phyloP scores from a whole-genome alignment of 1,140 invertebrate genomes.

The Drosophila burlai region DNA sequence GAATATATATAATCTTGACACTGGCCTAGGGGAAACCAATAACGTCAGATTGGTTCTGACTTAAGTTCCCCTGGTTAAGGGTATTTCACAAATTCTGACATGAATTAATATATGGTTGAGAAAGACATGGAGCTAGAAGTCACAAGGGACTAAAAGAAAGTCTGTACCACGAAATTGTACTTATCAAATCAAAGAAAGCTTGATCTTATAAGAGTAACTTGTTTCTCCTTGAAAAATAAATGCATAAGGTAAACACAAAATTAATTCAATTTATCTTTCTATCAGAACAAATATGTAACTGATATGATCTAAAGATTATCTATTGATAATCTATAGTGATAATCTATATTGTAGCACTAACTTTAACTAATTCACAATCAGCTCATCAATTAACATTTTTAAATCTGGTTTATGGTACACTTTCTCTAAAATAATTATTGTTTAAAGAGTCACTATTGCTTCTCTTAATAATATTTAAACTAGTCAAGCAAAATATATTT shows the following conservation, averaged over 20 bases:
- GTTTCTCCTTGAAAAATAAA: too few species aligned
- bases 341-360: too few species aligned
- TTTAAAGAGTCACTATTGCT: neutral
- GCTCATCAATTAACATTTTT: too few species aligned
- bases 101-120: neutral
- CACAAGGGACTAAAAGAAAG: neutral
- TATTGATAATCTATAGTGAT: too few species aligned
- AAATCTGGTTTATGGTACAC: too few species aligned
- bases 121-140: neutral
- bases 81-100: constrained; percentile 5
- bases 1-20: constrained; percentile 19
- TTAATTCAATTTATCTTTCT: too few species aligned
- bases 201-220: neutral
- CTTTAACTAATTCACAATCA: neutral
- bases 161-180: neutral
- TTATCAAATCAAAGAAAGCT: neutral
- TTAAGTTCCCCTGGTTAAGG: constrained; percentile 1
- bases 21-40: constrained; percentile 41
- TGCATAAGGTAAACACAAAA: too few species aligned
- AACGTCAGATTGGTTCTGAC: constrained; percentile 38
- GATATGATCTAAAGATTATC: neutral
- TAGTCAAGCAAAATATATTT: neutral
- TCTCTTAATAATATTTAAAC: neutral
- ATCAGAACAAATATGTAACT: neutral
- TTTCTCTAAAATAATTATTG: too few species aligned